Evolutionary conservation across 2,113 vertebrate genomes (phyloP), one percentile per base, ranked within the genome.

Genomic region (Cyanocitta stelleri): DNA sequence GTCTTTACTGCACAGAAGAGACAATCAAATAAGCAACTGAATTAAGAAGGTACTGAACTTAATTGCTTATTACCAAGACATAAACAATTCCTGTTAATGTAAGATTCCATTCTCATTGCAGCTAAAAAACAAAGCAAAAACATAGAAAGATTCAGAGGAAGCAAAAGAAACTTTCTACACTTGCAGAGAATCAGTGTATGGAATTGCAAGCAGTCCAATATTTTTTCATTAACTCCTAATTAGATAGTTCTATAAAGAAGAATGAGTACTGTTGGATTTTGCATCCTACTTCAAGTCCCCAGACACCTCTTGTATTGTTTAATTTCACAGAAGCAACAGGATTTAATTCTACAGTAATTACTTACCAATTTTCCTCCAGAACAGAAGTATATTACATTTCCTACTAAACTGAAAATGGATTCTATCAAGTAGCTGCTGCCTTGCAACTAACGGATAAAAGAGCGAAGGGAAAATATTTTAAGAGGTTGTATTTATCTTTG

Each of bases 301-400:
- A 94, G 90, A 90, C 9, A 16, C 48, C 59, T 62, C 43, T 64
- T 90, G 35, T 55, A 83, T 68, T 59, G 54, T 95, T 93, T 95
- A 93, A 76, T 94, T 90, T 66, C 91, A 89, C 52, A 92, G 39
- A 89, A 89, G 86, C 71, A 73, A 75, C 24, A 89, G 71, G 80
- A 93, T 94, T 93, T 87, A 90, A 94, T 96, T 92, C 67, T 75
- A 74, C 78, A 95, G 52, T 96, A 95, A 93, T 91, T 94, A 91
- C 76, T 80, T 93, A 56, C 48, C 72, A 62, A 66, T 87, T 90
- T 93, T 94, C 37, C 44, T 90, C 35, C 69, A 78, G 58, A 69
- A 87, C 67, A 93, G n/a, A 79, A 92, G 81, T 41, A 74, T 46
- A 83, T 87, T 89, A 55, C 43, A 39, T 52, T 85, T 88, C 82